These are phyloP conservation scores for Cephalotes varians DNA, from an alignment of 2,888 invertebrate genomes.

Conservation along the genomic window DNA sequence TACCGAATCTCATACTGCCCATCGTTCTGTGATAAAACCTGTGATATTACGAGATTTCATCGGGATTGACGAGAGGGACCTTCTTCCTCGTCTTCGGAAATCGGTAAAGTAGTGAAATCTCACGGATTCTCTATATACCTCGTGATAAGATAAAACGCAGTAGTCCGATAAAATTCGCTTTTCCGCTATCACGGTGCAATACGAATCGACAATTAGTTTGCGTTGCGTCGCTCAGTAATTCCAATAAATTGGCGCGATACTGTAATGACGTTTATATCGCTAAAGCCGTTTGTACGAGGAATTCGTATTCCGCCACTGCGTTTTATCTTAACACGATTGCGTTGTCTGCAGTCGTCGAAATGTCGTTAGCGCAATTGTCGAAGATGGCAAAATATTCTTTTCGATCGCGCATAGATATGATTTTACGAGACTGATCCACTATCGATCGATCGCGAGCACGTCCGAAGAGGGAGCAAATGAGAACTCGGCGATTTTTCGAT, in stretches of 20 bases:
- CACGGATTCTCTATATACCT: not conserved
- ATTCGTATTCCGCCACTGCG: not conserved
- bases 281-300: not conserved
- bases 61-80: not conserved
- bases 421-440: constrained; percentile 35
- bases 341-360: constrained; percentile 8
- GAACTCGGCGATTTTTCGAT: constrained; percentile 22
- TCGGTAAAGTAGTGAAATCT: constrained; percentile 13
- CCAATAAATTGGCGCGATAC: not conserved
- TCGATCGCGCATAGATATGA: not conserved
- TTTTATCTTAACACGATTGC: not conserved
- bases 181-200: not conserved
- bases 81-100: not conserved
- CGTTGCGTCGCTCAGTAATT: not conserved
- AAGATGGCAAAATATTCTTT: not conserved
- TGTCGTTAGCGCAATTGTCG: not conserved
- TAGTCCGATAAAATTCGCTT: not conserved
- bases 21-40: constrained; percentile 54
- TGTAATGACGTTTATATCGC: not conserved
- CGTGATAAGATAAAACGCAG: constrained; percentile 23
- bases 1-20: constrained; percentile 36
- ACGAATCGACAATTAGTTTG: not conserved
- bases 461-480: constrained; percentile 3
- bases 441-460: not conserved
- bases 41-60: constrained; percentile 38